A percentile compares a stretch with the other conserved stretches of the same genome.
phyloP scores from a whole-genome alignment of 2,888 invertebrate species.

The Nebria salina region DNA sequence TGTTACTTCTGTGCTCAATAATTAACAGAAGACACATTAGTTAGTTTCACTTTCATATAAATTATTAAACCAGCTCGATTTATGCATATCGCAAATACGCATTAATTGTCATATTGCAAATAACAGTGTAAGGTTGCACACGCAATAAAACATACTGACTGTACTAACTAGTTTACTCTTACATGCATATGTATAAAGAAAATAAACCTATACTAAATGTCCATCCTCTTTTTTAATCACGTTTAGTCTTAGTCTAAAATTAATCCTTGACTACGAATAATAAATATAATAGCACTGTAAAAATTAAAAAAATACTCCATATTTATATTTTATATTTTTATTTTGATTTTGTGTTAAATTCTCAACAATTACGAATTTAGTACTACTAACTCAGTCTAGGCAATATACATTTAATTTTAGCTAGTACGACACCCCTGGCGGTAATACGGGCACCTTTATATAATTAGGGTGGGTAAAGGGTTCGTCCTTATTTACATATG shows the following conservation, averaged over 20 bases:
- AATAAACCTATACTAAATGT: too few species aligned
- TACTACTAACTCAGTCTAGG: too few species aligned
- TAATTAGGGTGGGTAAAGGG: constrained; percentile 3
- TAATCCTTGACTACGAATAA: too few species aligned
- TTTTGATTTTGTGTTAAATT: not conserved
- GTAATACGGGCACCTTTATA: not conserved
- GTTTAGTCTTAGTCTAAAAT: too few species aligned
- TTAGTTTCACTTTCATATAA: constrained; percentile 2
- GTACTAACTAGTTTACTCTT: not conserved
- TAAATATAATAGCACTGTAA: too few species aligned
- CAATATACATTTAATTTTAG: too few species aligned
- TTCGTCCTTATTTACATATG: constrained; percentile 3
- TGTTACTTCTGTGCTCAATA: not conserved
- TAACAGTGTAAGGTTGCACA: constrained; percentile 11
- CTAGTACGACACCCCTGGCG: not conserved
- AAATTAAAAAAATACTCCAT: too few species aligned
- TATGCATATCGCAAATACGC: constrained; percentile 31
- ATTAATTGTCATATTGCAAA: constrained; percentile 43
- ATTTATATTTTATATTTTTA: not conserved
- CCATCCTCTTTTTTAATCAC: too few species aligned
- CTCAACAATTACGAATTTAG: too few species aligned
- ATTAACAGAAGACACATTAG: not conserved
- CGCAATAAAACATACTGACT: not conserved
- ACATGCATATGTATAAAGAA: too few species aligned
- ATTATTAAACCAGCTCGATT: not conserved